phyloP scores from a whole-genome alignment of 2,797 vertebrate species.

The Arnoldichthys spilopterus region DNA sequence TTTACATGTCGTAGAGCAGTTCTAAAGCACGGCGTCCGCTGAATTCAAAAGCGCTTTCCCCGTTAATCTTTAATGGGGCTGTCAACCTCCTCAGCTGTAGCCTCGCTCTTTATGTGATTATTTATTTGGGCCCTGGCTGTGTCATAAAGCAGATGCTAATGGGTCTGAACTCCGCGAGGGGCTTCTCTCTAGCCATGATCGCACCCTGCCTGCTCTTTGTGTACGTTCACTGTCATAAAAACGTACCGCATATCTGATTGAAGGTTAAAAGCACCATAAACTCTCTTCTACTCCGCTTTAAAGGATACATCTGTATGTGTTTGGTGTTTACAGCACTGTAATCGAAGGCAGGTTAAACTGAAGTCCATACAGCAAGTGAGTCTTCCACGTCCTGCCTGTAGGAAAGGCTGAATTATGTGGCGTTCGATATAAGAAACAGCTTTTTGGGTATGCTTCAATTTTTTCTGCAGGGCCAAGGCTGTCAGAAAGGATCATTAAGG shows the following conservation, averaged over 20 bases:
- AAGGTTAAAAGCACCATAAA: constrained; percentile 22
- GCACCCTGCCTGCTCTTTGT: not conserved
- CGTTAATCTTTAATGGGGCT: constrained; percentile 26
- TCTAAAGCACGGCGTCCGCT: not conserved
- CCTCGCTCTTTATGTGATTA: constrained; percentile 6
- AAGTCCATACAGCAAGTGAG: not conserved
- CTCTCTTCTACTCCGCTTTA: not conserved
- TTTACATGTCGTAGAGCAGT: not conserved
- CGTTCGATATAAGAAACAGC: not conserved
- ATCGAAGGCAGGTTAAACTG: not conserved
- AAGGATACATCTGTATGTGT: not conserved
- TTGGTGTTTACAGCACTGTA: not conserved
- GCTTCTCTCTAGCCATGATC: not conserved
- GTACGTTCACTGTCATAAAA: not conserved
- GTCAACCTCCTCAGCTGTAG: constrained; percentile 16
- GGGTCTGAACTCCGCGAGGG: not conserved
- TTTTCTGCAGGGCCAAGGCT: no score
- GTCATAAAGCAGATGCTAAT: constrained; percentile 9
- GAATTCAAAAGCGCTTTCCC: not conserved
- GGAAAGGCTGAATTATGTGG: not conserved
- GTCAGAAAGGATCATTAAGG: constrained; percentile 4
- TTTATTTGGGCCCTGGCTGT: constrained; percentile 13
- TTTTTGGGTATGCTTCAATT: not conserved
- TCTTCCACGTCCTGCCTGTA: not conserved
- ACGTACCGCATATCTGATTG: not conserved